A percentile compares a stretch with the other conserved stretches of the same genome.
Evolutionary conservation across 2,888 invertebrate genomes (phyloP).

Genomic region (Cryptophagus acutangulus): DNA sequence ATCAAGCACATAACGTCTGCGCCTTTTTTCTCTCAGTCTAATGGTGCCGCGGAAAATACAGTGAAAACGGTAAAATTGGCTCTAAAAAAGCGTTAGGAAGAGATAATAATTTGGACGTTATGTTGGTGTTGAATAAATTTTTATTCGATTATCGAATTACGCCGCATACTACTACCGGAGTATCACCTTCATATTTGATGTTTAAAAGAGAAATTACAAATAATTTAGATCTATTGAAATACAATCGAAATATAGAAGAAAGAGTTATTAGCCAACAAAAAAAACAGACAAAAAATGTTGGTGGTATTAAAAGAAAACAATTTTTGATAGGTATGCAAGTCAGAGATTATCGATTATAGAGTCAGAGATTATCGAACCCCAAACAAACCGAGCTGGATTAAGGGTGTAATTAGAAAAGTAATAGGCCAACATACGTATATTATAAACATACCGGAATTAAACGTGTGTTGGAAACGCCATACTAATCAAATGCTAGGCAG

Average conservation of each 20-base stretch:
- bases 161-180: constrained; percentile 17
- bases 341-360: constrained; percentile 20
- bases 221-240: not conserved
- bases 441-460: too few species aligned
- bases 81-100: constrained; percentile 16
- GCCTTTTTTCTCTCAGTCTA: constrained; percentile 22
- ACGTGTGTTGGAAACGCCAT: too few species aligned
- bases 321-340: constrained; percentile 17
- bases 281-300: constrained; percentile 15
- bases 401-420: too few species aligned
- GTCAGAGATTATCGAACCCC: too few species aligned
- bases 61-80: constrained; percentile 23
- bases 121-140: constrained; percentile 14
- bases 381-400: too few species aligned
- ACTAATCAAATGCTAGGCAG: too few species aligned
- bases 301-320: too few species aligned
- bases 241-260: constrained; percentile 3
- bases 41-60: too few species aligned
- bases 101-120: constrained; percentile 11
- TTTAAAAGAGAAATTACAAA: constrained; percentile 6
- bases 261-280: constrained; percentile 11
- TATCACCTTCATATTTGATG: constrained; percentile 15
- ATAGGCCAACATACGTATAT: too few species aligned
- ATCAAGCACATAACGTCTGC: constrained; percentile 19
- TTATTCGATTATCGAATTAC: constrained; percentile 21